A percentile compares a stretch with the other conserved stretches of the same genome.
These are phyloP conservation scores for Heliocidaris tuberculata DNA, from an alignment of 35 echinoderm and acorn worm species.

Conservation along the genomic window DNA sequence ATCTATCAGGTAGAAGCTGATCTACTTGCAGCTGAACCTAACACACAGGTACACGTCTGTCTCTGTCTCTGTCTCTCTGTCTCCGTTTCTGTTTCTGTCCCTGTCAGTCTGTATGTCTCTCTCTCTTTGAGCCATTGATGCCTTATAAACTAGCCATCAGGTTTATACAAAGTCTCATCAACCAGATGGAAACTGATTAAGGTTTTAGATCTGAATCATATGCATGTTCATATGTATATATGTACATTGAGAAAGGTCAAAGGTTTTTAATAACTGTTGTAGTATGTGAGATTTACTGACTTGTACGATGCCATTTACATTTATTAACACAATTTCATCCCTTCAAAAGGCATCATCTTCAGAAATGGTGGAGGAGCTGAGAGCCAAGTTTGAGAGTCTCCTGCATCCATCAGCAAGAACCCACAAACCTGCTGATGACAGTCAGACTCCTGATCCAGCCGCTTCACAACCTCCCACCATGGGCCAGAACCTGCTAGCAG, in stretches of 20 bases:
- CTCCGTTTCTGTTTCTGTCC: no score
- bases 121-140: no score
- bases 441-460: not conserved
- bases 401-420: slow-evolving; percentile 34
- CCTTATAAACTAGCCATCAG: no score
- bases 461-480: slow-evolving; percentile 55
- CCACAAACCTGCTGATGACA: not conserved
- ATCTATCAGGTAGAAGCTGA: slow-evolving; percentile 63
- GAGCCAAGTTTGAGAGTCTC: slow-evolving; percentile 40
- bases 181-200: no score
- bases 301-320: no score
- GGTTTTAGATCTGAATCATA: no score
- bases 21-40: slow-evolving; percentile 48
- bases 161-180: no score
- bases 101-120: no score
- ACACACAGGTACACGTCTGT: slow-evolving; percentile 69
- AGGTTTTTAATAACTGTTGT: not conserved
- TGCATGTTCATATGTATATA: no score
- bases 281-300: no score
- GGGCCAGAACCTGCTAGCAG: slow-evolving; percentile 81
- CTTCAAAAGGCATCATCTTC: slow-evolving; percentile 16
- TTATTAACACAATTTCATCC: not conserved
- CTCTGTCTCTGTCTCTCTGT: not conserved
- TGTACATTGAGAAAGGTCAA: not conserved
- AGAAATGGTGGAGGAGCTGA: slow-evolving; percentile 38